Evolutionary conservation across 2,113 vertebrate genomes (phyloP).

Genomic region (Oxyruncus cristatus): DNA sequence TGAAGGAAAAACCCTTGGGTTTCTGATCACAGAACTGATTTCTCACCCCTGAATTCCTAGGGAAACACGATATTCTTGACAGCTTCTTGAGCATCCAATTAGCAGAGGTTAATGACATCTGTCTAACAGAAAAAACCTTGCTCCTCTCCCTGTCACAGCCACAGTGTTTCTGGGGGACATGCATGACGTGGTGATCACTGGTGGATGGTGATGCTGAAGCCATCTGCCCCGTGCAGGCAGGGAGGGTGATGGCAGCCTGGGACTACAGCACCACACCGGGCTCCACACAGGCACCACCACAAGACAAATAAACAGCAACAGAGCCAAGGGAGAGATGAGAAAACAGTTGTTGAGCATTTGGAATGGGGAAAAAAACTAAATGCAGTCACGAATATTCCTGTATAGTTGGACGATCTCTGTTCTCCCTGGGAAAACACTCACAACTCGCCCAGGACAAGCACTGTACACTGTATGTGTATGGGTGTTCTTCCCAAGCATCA

Average conservation of each 20-base stretch:
- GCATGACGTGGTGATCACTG: fast-evolving
- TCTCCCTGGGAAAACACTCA: neutral
- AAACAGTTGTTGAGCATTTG: neutral
- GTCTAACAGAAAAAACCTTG: neutral
- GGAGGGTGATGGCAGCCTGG: neutral
- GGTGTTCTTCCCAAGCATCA: neutral
- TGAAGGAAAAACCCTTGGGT: neutral
- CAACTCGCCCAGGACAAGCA: fast-evolving
- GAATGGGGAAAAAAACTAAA: neutral
- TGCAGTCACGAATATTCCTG: neutral
- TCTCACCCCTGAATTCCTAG: neutral
- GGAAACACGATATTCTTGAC: neutral
- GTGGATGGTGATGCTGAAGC: neutral
- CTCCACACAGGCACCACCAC: neutral
- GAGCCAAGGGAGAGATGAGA: neutral
- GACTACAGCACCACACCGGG: neutral
- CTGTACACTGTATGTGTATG: neutral
- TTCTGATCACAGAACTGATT: neutral
- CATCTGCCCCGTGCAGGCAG: neutral
- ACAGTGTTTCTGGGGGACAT: fast-evolving
- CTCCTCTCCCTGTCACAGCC: neutral
- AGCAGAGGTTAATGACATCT: neutral
- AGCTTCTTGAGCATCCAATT: neutral
- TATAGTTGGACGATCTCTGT: fast-evolving
- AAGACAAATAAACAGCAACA: neutral